Evolutionary conservation across 2,888 invertebrate genomes (phyloP), one percentile per base, ranked within the genome.

Genomic region (Aporophyla nigra): DNA sequence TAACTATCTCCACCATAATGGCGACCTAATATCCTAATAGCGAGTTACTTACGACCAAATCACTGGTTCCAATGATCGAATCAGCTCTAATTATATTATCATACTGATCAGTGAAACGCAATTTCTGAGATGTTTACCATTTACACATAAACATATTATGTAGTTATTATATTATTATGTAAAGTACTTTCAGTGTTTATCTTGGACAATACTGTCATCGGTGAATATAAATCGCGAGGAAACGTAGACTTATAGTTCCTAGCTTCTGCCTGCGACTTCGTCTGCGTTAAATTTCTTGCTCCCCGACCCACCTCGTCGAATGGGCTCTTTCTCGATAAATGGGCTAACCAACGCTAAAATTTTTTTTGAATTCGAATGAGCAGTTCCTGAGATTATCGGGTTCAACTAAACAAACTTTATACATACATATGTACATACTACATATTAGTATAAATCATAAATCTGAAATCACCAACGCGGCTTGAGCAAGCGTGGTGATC

Each of bases 41-140:
- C 58, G 21, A 67, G 59, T 43, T 27, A 70, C 56, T 76, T 63
- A 68, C 19, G 58, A 73, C 16, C 24, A 65, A 82, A 73, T 82
- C 83, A 85, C 56, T 85, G 86, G 40, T 33, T 54, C 67, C 21
- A 66, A 82, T 85, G 19, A 83, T 83, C 72, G 67, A 51, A 82
- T 82, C 78, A 71, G 5, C 19, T n/a, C 33, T 72, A 85, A 85
- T 85, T 85, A 82, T 72, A 85, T 85, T 85, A 82, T 72, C 69
- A 59, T 62, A 63, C 7, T 69, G 63, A 66, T 69, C 46, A 71
- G 59, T n/a, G 49, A 16, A 59, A 65, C 58, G 53, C 58, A 21
- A 43, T 59, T 33, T 33, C 49, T 51, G 24, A 43, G 46, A 54
- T 69, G 51, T 51, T 54, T 43, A 59, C 5, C n/a, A 58, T 83